Base-by-base conservation (phyloP, 1,140 invertebrate genomes). In the Aporrectodea caliginosa region DNA sequence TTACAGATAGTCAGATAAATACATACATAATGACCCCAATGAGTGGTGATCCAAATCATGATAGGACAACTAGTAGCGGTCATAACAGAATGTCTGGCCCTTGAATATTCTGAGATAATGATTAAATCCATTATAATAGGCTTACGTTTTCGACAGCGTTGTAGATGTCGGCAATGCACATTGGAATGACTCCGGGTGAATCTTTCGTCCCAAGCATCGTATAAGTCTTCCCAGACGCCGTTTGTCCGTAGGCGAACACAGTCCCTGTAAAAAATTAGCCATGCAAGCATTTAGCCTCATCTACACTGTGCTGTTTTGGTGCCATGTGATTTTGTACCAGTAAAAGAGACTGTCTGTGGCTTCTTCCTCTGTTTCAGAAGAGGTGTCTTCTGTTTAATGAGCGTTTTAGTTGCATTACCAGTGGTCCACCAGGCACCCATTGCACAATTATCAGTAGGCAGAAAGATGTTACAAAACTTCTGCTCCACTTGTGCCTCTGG, bases 161-260 rank as follows among this genome's bases (percentile, higher is more conserved):
- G 90, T 99, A 99, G 85, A 99, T 99, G 88, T 99, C 97, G 88
- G 97, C 94, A 74, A 99, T 95, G 87, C 99, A 99, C 82, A 97
- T 94, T 35, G 98, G 98, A 85, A 99, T 99, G 83, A 99, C 98
- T 34, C 98, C 98, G 88, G 98, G 94, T 86, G 99, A 94, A 0
- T 93, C 93, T 69, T 96, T 93, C 85, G 98, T 95, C 1, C 98
- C 98, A 97, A 99, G 99, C 98, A 99, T 99, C 2, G 97, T 99
- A 87, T 98, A 99, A 2, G 95, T 98, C 89, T 99, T 99, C n/a
- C 98, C 98, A 77, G 98, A 94, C 58, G 98, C 98, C 2, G 98
- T 99, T 90, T 99, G 98, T 1, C 98, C 98, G 89, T 99, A 99
- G 1, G 98, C 98, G 90, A 99, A 99, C 88, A 99, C 90, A 79